Base-by-base conservation (phyloP, 2,113 vertebrate species). In the Megaceryle torquata region DNA sequence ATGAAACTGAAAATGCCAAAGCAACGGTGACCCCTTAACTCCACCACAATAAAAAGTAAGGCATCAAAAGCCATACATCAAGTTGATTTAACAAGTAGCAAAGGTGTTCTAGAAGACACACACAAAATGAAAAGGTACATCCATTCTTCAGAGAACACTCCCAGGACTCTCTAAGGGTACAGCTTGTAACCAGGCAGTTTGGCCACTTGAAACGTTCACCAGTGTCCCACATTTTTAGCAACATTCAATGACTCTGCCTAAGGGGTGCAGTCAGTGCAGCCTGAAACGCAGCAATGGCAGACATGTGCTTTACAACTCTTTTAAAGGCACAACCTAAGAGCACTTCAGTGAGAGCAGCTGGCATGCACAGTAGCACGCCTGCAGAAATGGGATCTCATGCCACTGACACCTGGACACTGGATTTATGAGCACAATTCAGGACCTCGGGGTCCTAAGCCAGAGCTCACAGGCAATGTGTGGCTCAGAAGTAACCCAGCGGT, bases 291-390 rank as follows among this genome's bases (percentile, higher is more conserved):
- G 63, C 31, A 37, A 39, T 0, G 31, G 46, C 74, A n/a, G 14
- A 51, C 41, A 2, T 4, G 28, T 6, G 29, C 75, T 67, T 51
- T 13, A 12, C 5, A 51, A 61, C 41, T 17, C 4, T 71, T 25
- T 16, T 9, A 39, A 51, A 74, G 84, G 57, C 87, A 67, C 75
- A 37, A 20, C 17, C 81, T 82, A 56, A 39, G 1, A 71, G 74
- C 91, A 25, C 78, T 57, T 33, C 44, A 20, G 74, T 46, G 44
- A 22, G 51, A 51, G n/a, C 78, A 75, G 84, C 74, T 71, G 74
- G 75, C 4, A 2, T 1, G 0, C 75, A 15, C 0, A 21, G 15
- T 69, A 19, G 76, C 20, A 0, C 41, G 74, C 67, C 82, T 22
- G 67, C n/a, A 26, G 69, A 65, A 70, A n/a, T 10, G 19, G 2